Base-by-base conservation (phyloP, 2,797 vertebrate species). In the Neopelma chrysocephalum region DNA sequence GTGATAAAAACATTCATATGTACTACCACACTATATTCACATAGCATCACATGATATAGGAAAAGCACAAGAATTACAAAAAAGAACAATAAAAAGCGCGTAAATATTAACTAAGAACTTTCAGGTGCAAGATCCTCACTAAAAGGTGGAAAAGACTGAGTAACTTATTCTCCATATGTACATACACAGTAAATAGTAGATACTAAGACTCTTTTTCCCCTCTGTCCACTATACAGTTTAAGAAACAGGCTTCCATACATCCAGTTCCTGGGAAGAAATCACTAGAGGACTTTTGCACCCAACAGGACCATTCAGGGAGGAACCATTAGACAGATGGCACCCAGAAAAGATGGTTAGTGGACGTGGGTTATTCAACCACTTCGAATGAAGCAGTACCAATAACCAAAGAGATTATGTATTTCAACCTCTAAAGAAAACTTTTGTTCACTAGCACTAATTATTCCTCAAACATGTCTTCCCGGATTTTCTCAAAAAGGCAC, bases 131-230 rank as follows among this genome's bases (percentile, higher is more conserved):
- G 17, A 62, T 42, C 26, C 15, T 65, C 51, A 66, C 32, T 77
- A 61, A 11, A 89, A 25, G 11, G 26, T 61, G 7, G 29, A 77
- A 61, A 72, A 81, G 18, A 66, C 1, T 9, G 23, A 88, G 18
- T 15, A 14, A 81, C 25, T 50, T 56, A 15, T 8, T 51, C 54
- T 10, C 23, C 26, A 78, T 26, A 29, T 23, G 6, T 11, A 12
- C 13, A 51, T 8, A 53, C 8, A 57, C 26, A 56, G 11, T 7
- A 76, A 23, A 7, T 3, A 64, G 36, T 4, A 76, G 9, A 42
- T 19, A 36, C 4, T 19, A 20, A 3, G 15, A 65, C 14, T 26
- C n/a, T 23, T 25, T 6, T 3, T 0, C 22, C 4, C 5, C 23
- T 6, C 22, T 1, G 3, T 42, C 20, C 31, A 31, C 32, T 23